Conservation (phyloP, 2,888 invertebrate genomes). For the Schizaphis graminum region DNA sequence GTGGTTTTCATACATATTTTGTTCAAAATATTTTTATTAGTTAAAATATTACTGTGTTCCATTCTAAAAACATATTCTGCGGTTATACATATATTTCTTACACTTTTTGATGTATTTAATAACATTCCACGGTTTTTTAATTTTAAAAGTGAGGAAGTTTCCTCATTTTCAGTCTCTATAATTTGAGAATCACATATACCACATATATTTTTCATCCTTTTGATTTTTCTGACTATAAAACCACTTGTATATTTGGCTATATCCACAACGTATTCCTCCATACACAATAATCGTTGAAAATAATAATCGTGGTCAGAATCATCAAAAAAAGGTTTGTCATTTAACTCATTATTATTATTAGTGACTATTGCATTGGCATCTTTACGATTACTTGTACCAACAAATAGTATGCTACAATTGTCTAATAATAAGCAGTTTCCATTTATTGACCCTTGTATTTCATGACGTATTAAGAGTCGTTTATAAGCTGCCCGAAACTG, state of each 20-base stretch:
- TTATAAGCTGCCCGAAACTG: slow-evolving; percentile 36
- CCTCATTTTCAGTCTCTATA: slow-evolving; percentile 9
- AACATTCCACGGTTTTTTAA: slow-evolving; percentile 17
- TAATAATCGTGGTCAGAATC: slow-evolving; percentile 24
- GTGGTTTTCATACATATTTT: too few relatives aligned
- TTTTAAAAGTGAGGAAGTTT: slow-evolving; percentile 14
- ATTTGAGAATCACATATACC: too few relatives aligned
- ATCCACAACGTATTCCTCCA: slow-evolving; percentile 25
- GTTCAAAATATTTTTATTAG: too few relatives aligned
- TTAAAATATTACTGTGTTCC: too few relatives aligned
- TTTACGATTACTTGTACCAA: slow-evolving; percentile 6
- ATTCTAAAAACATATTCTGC: too few relatives aligned
- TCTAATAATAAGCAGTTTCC: slow-evolving; percentile 16
- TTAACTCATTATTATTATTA: slow-evolving; percentile 16
- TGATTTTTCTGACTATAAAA: background rate
- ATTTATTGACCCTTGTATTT: slow-evolving; percentile 28
- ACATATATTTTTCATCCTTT: too few relatives aligned
- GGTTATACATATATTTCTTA: too few relatives aligned
- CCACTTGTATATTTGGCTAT: slow-evolving; percentile 12
- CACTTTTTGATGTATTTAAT: too few relatives aligned
- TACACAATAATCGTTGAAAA: background rate
- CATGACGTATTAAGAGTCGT: slow-evolving; percentile 18
- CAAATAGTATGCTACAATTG: slow-evolving; percentile 8
- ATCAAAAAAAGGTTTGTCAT: slow-evolving; percentile 23
- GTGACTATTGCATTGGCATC: slow-evolving; percentile 13